Evolutionary conservation across 2,113 vertebrate species (phyloP), one percentile per base, ranked within the genome.

Genomic region (Pomatostomus ruficeps): DNA sequence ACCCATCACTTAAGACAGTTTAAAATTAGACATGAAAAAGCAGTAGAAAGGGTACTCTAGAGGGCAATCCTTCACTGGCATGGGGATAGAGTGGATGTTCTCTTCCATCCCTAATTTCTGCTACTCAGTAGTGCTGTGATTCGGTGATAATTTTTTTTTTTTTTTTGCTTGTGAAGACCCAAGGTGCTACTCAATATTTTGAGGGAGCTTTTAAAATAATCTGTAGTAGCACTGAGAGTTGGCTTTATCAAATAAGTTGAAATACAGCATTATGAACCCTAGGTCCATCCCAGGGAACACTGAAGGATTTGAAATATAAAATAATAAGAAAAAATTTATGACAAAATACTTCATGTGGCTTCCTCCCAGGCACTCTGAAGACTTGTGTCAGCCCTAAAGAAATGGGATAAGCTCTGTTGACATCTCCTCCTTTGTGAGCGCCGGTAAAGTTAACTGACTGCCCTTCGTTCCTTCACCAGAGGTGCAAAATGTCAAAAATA

Each of bases 201-300:
- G 91, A 95, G 72, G 59, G 22, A 58, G 11, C 19, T 80, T 94
- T 96, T 84, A 91, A 96, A 92, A 90, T 96, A 94, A 94, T 88
- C 84, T 79, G 74, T 79, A 66, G 71, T 17, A 76, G 45, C 26
- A 55, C 9, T 72, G 94, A 68, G 72, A 92, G 33, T 82, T 81
- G 59, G 31, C 55, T 88, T 85, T 86, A 73, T 92, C 38, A 73
- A 91, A 91, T 70, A 80, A 72, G 92, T 91, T 83, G 45, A 93
- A 75, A 91, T 46, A 83, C 7, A 51, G 4, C 10, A 28, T 80
- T 85, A 46, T 58, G 58, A 95, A 51, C 57, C 23, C n/a, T 72
- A 33, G 14, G 49, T 52, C 46, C 12, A 7, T 70, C n/a, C 29
- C 6, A 51, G 88, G 51, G 45, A 91, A 45, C 40, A 43, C 10